Evolutionary conservation across 1,140 invertebrate genomes (phyloP).

Genomic region (Pollicipes pollicipes): DNA sequence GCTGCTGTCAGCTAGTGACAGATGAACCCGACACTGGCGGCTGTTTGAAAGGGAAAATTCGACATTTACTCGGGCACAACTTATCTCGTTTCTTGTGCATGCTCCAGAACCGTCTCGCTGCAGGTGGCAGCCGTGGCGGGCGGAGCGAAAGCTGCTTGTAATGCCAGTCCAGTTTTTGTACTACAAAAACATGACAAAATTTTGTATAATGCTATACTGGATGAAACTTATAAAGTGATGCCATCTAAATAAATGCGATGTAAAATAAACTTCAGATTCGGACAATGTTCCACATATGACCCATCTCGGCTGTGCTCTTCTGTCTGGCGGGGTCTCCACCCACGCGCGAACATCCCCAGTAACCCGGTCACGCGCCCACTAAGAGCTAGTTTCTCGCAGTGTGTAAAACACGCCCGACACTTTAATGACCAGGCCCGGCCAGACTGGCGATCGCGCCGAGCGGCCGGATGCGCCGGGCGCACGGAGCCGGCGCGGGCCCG

Average conservation of each 20-base stretch:
- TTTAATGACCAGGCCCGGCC: background rate
- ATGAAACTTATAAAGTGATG: background rate
- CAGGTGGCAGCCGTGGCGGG: too few relatives aligned
- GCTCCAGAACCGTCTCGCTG: too few relatives aligned
- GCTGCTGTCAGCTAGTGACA: too few relatives aligned
- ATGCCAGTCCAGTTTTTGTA: too few relatives aligned
- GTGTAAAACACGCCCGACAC: background rate
- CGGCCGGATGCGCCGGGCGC: background rate
- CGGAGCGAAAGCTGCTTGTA: too few relatives aligned
- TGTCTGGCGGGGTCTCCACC: background rate
- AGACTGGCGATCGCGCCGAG: background rate
- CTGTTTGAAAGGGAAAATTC: too few relatives aligned
- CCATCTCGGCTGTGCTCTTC: background rate
- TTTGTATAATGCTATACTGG: background rate
- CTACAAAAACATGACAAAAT: background rate
- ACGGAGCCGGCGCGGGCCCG: background rate
- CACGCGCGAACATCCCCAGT: background rate
- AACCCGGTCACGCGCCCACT: background rate
- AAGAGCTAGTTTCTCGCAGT: background rate
- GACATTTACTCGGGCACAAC: too few relatives aligned
- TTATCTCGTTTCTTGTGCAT: too few relatives aligned
- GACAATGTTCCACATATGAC: background rate
- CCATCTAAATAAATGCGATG: too few relatives aligned
- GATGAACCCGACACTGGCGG: too few relatives aligned
- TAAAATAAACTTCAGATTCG: background rate